Evolutionary conservation across 2,797 vertebrate genomes (phyloP).

Genomic region (Cynopterus sphinx): DNA sequence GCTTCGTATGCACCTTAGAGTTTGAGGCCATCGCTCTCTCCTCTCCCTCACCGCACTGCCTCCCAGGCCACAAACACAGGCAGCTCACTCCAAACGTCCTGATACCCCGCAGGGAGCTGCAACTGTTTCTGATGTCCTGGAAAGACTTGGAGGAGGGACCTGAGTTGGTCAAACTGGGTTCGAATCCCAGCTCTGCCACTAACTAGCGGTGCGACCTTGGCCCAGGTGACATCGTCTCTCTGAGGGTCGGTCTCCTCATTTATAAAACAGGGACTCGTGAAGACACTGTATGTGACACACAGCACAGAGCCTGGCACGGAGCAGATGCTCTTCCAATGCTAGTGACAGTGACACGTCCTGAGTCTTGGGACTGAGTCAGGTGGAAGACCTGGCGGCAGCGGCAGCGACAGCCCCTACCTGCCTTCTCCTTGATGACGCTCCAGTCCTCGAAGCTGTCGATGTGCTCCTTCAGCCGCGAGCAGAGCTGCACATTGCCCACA

Average conservation of each 20-base stretch:
- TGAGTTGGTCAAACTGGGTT: not conserved
- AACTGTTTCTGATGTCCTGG: not conserved
- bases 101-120: too few relatives aligned
- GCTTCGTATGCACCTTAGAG: rapidly evolving
- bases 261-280: not conserved
- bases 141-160: not conserved
- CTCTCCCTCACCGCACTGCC: not conserved
- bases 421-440: constrained; percentile 93
- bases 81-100: not conserved
- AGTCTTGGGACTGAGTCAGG: not conserved
- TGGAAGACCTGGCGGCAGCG: not conserved
- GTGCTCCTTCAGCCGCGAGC: constrained; percentile 92
- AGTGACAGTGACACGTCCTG: rapidly evolving
- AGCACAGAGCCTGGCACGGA: not conserved
- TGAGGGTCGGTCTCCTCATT: not conserved
- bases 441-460: constrained; percentile 94
- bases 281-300: not conserved
- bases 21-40: not conserved
- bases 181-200: not conserved
- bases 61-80: not conserved
- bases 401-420: constrained; percentile 85
- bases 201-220: not conserved
- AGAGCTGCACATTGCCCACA: constrained; percentile 94
- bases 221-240: not conserved
- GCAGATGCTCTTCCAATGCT: not conserved